Base-by-base conservation (phyloP, 2,797 vertebrate species). In the Geotrypetes seraphini region DNA sequence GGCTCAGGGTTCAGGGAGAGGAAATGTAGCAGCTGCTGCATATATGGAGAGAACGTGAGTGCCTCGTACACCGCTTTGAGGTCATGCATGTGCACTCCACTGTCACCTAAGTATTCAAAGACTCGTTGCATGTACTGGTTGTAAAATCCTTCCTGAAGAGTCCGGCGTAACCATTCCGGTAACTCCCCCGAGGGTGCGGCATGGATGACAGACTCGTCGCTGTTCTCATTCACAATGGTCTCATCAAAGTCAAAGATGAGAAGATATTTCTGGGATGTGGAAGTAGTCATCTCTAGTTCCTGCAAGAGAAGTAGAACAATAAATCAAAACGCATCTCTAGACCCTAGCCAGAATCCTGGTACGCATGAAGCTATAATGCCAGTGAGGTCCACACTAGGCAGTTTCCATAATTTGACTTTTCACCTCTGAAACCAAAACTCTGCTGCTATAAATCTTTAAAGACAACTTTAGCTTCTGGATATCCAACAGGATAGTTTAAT, bases 201-300 rank as follows among this genome's bases (percentile, higher is more conserved):
- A 38, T 87, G 83, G 25, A 82, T 53, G 33, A 97, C 81, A 1
- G 86, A 78, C 12, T 97, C 90, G 3, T 97, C 95, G 19, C 88
- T 96, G 83, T 92, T 95, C 56, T 97, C 91, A 0, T 92, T 85
- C 62, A 97, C 78, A 25, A 98, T 84, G 16, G 95, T 98, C 78
- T 97, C 92, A 0, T 98, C 93, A 0, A 98, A 98, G 67, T 98
- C 95, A 1, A 98, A 98, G 56, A 93, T 69, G 18, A 98, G 74
- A 59, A 97, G 94, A 64, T 86, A 88, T 12, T 60, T 85, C 18
- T 68, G 71, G 0, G 44, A 17, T 8, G 45, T 51, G 5, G 47
- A 19, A 9, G 30, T 42, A 1, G 67, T 62, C 67, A 66, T 70
- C 2, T 48, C 37, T 7, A 18, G 33, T 6, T 53, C 44, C 81